These are phyloP conservation scores for Pseudochirops corinnae DNA, from an alignment of 2,797 vertebrate species.

Conservation along the genomic window DNA sequence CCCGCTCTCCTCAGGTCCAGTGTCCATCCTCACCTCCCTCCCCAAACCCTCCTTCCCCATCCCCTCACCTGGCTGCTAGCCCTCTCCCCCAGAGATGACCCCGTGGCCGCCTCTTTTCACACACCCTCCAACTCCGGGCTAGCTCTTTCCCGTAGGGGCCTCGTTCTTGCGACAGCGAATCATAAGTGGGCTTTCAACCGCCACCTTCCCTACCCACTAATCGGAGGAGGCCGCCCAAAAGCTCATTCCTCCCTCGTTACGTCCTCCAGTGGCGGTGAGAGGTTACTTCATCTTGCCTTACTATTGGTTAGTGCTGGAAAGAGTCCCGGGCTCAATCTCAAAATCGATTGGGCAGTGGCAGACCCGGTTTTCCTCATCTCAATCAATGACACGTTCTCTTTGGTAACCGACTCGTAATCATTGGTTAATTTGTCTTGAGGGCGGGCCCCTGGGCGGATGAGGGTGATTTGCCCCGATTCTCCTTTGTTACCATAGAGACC, in stretches of 20 bases:
- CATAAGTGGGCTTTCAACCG: slow-evolving; percentile 70
- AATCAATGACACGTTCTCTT: slow-evolving; percentile 57
- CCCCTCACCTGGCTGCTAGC: neutral
- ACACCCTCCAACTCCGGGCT: rapidly evolving
- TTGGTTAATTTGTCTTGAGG: slow-evolving; percentile 25
- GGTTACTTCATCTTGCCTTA: neutral
- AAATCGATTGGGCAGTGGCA: slow-evolving; percentile 13
- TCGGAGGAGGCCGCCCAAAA: slow-evolving; percentile 53
- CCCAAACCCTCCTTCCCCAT: neutral
- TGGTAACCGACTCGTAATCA: neutral
- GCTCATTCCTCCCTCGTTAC: neutral
- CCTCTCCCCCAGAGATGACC: neutral
- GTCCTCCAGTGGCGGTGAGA: slow-evolving; percentile 2
- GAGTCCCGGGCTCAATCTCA: neutral
- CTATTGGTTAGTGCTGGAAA: slow-evolving; percentile 42
- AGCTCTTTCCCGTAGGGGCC: neutral
- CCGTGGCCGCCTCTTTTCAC: neutral
- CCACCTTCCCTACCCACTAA: slow-evolving; percentile 13
- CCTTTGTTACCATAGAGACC: slow-evolving; percentile 46
- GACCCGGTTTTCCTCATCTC: neutral
- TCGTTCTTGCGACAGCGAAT: slow-evolving; percentile 61
- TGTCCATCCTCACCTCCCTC: neutral
- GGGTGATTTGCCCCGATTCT: rapidly evolving
- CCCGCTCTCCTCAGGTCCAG: neutral
- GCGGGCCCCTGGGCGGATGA: neutral